Conservation (phyloP, 2,113 vertebrate species). For the Tylochromis polylepis region DNA sequence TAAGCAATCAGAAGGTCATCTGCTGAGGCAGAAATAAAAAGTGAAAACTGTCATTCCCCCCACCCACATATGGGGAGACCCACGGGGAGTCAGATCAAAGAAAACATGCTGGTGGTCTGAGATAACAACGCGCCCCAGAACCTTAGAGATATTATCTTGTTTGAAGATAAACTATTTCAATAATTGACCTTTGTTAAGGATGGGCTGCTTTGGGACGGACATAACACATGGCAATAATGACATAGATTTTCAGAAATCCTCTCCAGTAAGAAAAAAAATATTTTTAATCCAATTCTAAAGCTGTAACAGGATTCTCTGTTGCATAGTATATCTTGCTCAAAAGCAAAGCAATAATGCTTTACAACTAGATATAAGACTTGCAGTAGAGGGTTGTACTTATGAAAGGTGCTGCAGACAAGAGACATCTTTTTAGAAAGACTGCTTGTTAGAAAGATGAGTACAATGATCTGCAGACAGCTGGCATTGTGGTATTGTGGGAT, state of each 20-base stretch:
- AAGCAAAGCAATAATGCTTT: background rate
- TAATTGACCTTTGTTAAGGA: background rate
- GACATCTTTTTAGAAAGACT: background rate
- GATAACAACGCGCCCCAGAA: background rate
- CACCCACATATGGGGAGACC: background rate
- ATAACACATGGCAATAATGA: background rate
- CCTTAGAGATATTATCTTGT: background rate
- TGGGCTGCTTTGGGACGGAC: background rate
- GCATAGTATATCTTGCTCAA: background rate
- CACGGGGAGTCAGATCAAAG: background rate
- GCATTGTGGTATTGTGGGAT: background rate
- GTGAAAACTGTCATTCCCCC: background rate
- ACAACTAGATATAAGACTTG: background rate
- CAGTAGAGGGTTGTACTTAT: background rate
- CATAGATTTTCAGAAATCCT: background rate
- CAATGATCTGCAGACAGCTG: background rate
- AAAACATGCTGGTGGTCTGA: background rate
- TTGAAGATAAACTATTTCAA: background rate
- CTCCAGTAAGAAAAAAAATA: background rate
- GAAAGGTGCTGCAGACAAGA: background rate
- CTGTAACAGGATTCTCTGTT: background rate
- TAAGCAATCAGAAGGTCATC: background rate
- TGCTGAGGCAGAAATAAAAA: background rate
- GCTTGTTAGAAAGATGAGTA: background rate
- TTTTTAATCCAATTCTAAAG: background rate